Evolutionary conservation across 2,797 vertebrate species (phyloP).

Genomic region (Mus minutoides): DNA sequence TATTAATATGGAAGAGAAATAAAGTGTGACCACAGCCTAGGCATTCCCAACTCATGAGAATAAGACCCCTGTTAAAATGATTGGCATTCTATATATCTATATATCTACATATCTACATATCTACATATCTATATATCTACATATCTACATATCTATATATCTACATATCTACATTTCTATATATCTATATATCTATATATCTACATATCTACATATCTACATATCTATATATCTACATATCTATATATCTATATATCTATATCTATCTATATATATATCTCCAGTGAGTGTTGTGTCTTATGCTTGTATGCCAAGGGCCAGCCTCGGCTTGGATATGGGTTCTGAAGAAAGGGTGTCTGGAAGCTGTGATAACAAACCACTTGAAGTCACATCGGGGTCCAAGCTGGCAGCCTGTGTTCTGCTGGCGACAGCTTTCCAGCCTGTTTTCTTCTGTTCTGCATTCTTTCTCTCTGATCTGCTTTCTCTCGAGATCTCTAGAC

Average conservation of each 20-base stretch:
- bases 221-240: no score
- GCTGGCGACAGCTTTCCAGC: neutral
- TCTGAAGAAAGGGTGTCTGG: neutral
- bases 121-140: no score
- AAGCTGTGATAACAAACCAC: fast-evolving
- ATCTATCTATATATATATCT: no score
- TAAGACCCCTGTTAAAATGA: constrained; percentile 35
- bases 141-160: no score
- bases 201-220: no score
- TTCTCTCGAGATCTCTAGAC: neutral
- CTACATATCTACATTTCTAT: no score
- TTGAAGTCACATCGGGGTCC: neutral
- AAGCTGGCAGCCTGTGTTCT: neutral
- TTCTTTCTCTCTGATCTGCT: neutral
- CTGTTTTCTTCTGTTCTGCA: neutral
- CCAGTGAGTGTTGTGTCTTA: neutral
- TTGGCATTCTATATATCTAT: no score
- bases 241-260: no score
- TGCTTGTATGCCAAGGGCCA: neutral
- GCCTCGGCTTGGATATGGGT: neutral
- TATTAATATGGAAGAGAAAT: constrained; percentile 23
- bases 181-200: no score
- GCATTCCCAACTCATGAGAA: neutral
- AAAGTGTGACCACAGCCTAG: neutral
- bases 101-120: no score